These are phyloP conservation scores for Drosophila phalerata DNA, from an alignment of 2,888 invertebrate species.

Conservation along the genomic window DNA sequence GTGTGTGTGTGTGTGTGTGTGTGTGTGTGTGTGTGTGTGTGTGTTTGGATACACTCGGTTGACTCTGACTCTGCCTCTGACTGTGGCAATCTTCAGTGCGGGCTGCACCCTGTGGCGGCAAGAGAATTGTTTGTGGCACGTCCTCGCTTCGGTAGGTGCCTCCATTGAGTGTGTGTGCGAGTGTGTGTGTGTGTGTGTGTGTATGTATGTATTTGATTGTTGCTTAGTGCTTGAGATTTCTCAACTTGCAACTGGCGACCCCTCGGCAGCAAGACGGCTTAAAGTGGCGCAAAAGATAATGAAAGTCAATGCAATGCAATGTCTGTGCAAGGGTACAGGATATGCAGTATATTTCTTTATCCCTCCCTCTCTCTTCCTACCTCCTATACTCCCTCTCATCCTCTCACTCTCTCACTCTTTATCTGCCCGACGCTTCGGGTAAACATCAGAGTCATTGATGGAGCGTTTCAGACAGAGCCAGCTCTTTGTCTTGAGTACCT, in stretches of 20 bases:
- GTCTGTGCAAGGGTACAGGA: slow-evolving; percentile 78
- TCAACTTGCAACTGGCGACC: slow-evolving; percentile 14
- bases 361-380: neutral
- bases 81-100: slow-evolving; percentile 34
- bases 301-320: slow-evolving; percentile 76
- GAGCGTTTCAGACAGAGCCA: slow-evolving; percentile 49
- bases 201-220: slow-evolving; percentile 41
- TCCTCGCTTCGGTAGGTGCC: slow-evolving; percentile 69
- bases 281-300: slow-evolving; percentile 78
- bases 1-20: slow-evolving; percentile 3
- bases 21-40: slow-evolving; percentile 15
- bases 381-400: neutral
- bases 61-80: slow-evolving; percentile 27
- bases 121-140: slow-evolving; percentile 75
- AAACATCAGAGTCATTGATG: slow-evolving; percentile 12
- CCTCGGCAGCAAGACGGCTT: slow-evolving; percentile 34
- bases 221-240: slow-evolving; percentile 51
- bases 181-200: slow-evolving; percentile 8
- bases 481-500: slow-evolving; percentile 53
- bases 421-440: slow-evolving; percentile 6
- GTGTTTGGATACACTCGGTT: slow-evolving; percentile 74
- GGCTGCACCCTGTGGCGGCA: slow-evolving; percentile 77
- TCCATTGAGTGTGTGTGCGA: slow-evolving; percentile 18
- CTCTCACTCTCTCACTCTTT: slow-evolving; percentile 3
- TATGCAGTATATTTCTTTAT: slow-evolving; percentile 50